Evolutionary conservation across 2,888 invertebrate species (phyloP), one percentile per base, ranked within the genome.

Genomic region (Sympetrum striolatum): DNA sequence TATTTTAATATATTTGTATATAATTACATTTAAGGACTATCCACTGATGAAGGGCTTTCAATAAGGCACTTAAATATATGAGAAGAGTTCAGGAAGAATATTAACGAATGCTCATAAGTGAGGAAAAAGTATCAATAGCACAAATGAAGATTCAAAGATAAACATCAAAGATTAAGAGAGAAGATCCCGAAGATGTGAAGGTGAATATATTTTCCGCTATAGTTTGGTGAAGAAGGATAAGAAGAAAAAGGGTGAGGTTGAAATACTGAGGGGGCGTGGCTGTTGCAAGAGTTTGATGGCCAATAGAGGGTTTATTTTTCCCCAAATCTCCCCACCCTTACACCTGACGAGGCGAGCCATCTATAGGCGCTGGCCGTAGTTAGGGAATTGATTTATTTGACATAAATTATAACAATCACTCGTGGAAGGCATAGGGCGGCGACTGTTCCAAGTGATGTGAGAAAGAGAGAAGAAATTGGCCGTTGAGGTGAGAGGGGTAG

Each of bases 301-400:
- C 82, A 35, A 35, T 18, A 35, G 53, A 35, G n/a, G 82, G 31
- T 31, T 53, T 82, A 58, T 82, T 81, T 81, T 81, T 48, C 14
- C 48, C 81, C 22, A 22, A 64, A 22, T 64, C 31, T 31, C 15
- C 31, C 31, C 73, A 73, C 31, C 73, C 58, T 48, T 81, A 37
- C 48, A 48, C 81, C 48, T 25, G 48, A 48, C 81, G n/a, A n/a
- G 37, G 25, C 15, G 31, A 73, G 82, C 82, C 82, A 58, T 82
- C 53, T 35, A 58, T 82, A 82, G 82, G 82, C 53, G 58, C 58
- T 82, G 58, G 58, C 82, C 82, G 53, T 58, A 82, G 58, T 82
- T 82, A 82, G 53, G 82, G 82, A 90, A 90, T 90, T 90, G 90
- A 90, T 90, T 90, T 90, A 90, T 90, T 90, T 81, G 90, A 90